A percentile compares a stretch with the other conserved stretches of the same genome.
These are phyloP conservation scores for Pristionchus entomophagus DNA, from an alignment of 2,888 invertebrate species.

Conservation along the genomic window DNA sequence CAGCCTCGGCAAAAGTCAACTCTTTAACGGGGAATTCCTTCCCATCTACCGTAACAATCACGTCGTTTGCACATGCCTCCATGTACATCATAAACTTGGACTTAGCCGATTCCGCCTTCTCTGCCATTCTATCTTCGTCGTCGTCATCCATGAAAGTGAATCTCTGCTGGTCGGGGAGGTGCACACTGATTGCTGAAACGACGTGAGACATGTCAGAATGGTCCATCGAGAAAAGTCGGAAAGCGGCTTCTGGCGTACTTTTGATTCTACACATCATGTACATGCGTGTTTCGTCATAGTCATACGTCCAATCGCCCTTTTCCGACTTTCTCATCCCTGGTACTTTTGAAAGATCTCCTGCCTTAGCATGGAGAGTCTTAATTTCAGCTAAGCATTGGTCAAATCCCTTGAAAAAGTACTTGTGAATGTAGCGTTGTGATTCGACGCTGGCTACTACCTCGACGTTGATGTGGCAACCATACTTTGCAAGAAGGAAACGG, in stretches of 20 bases:
- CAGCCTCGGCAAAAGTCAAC: not conserved
- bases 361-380: not conserved
- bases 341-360: not conserved
- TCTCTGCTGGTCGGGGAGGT: slow-evolving; percentile 12
- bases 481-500: too few species aligned
- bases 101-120: not conserved
- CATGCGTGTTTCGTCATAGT: too few species aligned
- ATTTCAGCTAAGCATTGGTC: too few species aligned
- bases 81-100: too few species aligned
- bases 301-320: too few species aligned
- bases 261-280: slow-evolving; percentile 1
- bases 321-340: not conserved
- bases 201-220: not conserved
- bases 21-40: not conserved
- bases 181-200: not conserved
- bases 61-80: too few species aligned
- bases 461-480: not conserved
- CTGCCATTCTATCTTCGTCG: not conserved
- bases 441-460: not conserved
- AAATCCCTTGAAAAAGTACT: slow-evolving; percentile 3
- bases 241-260: too few species aligned
- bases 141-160: not conserved
- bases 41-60: not conserved
- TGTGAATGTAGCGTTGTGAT: not conserved
- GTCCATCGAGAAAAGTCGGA: not conserved